Evolutionary conservation across 2,797 vertebrate genomes (phyloP).

Genomic region (Nyctibius grandis): DNA sequence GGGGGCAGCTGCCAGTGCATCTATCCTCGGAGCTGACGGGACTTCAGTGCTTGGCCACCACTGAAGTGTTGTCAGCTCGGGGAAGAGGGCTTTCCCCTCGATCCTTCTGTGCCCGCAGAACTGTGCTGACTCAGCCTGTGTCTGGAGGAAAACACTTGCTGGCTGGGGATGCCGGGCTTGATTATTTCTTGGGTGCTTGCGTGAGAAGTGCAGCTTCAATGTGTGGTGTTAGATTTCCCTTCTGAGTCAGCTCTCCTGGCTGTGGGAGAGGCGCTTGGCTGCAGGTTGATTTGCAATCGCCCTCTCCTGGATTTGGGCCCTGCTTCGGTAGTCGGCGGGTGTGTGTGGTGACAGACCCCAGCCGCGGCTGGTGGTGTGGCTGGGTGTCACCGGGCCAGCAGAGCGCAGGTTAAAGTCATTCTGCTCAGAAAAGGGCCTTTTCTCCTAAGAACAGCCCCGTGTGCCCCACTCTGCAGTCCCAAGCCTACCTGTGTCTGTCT

Average conservation of each 20-base stretch:
- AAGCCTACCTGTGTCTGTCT: not conserved
- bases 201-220: not conserved
- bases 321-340: not conserved
- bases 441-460: not conserved
- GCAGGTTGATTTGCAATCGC: not conserved
- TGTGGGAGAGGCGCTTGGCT: not conserved
- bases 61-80: not conserved
- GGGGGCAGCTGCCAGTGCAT: not conserved
- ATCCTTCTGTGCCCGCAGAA: not conserved
- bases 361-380: accelerated
- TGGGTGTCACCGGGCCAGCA: not conserved
- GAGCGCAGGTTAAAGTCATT: not conserved
- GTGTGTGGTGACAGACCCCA: not conserved
- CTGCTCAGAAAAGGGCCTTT: not conserved
- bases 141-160: not conserved
- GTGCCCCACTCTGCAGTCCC: not conserved
- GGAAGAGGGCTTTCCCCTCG: not conserved
- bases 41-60: not conserved
- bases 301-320: not conserved
- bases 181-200: not conserved
- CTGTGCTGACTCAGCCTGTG: slow-evolving; percentile 8
- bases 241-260: not conserved
- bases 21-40: not conserved
- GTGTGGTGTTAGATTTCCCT: not conserved
- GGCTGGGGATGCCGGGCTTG: not conserved